Conservation (phyloP, 1,140 invertebrate species). For the Heliconius hermathena region DNA sequence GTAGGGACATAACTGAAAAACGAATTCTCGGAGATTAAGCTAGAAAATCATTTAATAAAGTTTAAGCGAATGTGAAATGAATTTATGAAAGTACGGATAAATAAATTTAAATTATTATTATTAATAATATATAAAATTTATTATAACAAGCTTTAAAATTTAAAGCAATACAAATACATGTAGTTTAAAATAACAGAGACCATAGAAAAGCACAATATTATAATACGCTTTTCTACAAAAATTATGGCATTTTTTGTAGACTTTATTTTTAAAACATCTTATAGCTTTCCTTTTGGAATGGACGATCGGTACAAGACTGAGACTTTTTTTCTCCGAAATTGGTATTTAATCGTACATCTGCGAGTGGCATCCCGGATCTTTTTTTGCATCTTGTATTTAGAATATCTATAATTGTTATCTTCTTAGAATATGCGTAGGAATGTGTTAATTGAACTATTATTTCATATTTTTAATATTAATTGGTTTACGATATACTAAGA, state of each 20-base stretch:
- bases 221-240: background rate
- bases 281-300: background rate
- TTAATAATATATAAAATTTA: background rate
- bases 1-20: background rate
- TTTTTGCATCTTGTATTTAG: conserved; percentile 35
- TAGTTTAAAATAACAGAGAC: background rate
- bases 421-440: conserved; percentile 21
- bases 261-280: background rate
- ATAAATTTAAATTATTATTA: background rate
- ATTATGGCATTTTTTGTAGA: background rate
- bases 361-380: conserved; percentile 43
- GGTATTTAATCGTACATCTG: conserved; percentile 37
- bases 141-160: background rate
- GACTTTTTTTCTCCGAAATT: conserved; percentile 30
- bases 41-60: background rate
- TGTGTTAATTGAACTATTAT: conserved; percentile 10
- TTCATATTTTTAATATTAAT: conserved; percentile 11
- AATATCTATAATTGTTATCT: conserved; percentile 37
- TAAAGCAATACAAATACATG: background rate
- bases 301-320: background rate
- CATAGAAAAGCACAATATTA: background rate
- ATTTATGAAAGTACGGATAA: background rate
- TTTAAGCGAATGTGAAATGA: background rate
- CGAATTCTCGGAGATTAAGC: background rate
- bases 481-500: background rate